Base-by-base conservation (phyloP, 2,888 invertebrate genomes). In the Spodoptera littoralis region DNA sequence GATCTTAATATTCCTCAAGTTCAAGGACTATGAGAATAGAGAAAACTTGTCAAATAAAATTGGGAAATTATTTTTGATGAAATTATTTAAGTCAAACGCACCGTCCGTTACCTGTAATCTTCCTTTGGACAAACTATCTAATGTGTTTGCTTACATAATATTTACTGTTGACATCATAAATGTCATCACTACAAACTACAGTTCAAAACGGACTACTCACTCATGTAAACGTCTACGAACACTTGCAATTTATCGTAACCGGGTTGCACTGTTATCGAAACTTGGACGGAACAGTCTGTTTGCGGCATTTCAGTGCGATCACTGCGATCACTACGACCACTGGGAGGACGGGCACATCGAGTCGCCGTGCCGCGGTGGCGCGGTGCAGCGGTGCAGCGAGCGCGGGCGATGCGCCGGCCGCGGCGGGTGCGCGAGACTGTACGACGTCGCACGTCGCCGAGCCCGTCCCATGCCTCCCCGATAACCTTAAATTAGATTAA, bases 401-500 rank as follows among this genome's bases (percentile, higher is more conserved):
- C 82, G 86, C 89, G 88, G 86, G 88, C 79, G 84, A 85, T 87
- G 91, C 91, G 91, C 86, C 87, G 82, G 86, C 82, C 82, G 81
- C 85, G 85, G 78, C 86, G 84, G 83, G 77, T 62, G 80, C 81
- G 87, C 92, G 92, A 93, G 94, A 94, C 94, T 92, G 93, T 90
- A 88, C 92, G 94, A 85, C 94, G 93, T 80, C 91, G 83, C 43
- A 27, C 48, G 36, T 36, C 48, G 12, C 78, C 77, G 79, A 81
- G 82, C 90, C 87, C 86, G 87, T 84, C 87, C 89, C 86, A 84
- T 88, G 85, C 92, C 92, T 89, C 90, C 91, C 89, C 92, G 91
- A 92, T 92, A 92, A 91, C 91, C 93, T 88, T 92, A 93, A 93
- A 93, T 94, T 94, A 94, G 94, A 94, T 93, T 94, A 92, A 94